Percentiles rank a stretch among this genome's conserved stretches.
phyloP scores from a whole-genome alignment of 2,888 invertebrate species.

The Dolichomitus sp. region DNA sequence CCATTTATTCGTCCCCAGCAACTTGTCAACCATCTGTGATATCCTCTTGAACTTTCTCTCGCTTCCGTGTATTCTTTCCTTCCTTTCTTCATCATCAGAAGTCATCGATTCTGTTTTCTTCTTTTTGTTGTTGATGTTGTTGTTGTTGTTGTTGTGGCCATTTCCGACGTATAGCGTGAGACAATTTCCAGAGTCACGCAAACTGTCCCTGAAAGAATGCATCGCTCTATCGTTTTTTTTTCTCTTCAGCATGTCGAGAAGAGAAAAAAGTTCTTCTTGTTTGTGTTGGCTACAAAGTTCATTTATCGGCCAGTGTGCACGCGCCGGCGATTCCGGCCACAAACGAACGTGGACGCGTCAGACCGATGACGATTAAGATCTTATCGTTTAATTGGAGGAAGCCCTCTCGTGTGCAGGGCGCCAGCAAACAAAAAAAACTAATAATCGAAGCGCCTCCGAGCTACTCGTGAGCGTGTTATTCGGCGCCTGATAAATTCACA shows the following conservation, averaged over 20 bases:
- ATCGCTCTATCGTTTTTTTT: not conserved
- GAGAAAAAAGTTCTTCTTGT: not conserved
- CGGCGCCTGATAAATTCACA: conserved; percentile 45
- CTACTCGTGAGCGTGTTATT: conserved; percentile 17
- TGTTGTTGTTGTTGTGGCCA: not conserved
- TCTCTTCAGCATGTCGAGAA: not conserved
- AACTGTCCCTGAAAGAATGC: not conserved
- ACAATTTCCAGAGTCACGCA: conserved; percentile 32
- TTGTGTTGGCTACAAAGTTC: conserved; percentile 15
- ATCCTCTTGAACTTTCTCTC: conserved; percentile 64
- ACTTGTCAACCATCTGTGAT: conserved; percentile 66
- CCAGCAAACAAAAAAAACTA: conserved; percentile 57
- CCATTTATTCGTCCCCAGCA: conserved; percentile 18
- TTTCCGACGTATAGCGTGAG: conserved; percentile 56
- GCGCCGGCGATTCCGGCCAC: conserved; percentile 41
- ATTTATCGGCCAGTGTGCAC: conserved; percentile 58
- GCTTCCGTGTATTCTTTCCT: conserved; percentile 55
- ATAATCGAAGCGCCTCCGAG: conserved; percentile 60
- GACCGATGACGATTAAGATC: conserved; percentile 79
- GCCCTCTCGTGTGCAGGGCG: conserved; percentile 56
- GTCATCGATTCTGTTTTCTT: conserved; percentile 38
- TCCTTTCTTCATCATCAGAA: conserved; percentile 40
- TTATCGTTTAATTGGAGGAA: conserved; percentile 81
- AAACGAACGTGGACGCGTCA: conserved; percentile 64
- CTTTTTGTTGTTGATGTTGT: not conserved